Evolutionary conservation across 2,888 invertebrate species (phyloP).

Genomic region (Dimorphilus gyrociliatus): DNA sequence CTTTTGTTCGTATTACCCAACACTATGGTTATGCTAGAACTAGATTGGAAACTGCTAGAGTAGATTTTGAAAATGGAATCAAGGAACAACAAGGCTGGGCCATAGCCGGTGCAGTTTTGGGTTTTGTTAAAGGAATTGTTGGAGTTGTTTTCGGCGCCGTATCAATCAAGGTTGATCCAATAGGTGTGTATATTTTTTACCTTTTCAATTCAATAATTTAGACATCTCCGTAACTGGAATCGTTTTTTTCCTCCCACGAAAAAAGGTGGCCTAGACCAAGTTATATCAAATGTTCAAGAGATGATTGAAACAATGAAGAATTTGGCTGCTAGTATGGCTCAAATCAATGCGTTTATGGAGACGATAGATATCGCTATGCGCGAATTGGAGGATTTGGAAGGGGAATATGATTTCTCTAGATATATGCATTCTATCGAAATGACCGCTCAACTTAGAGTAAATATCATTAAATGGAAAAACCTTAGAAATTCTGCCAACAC

Average conservation of each 20-base stretch:
- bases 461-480: constrained; percentile 3
- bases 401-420: constrained; percentile 1
- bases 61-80: constrained; percentile 2
- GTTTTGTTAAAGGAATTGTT: constrained; percentile 2
- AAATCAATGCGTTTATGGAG: constrained; percentile 3
- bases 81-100: not conserved
- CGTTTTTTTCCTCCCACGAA: no score
- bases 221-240: no score
- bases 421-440: constrained; percentile 3
- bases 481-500: constrained; percentile 1
- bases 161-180: no score
- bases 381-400: not conserved
- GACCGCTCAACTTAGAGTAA: constrained; percentile 2
- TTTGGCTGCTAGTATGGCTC: constrained; percentile 2
- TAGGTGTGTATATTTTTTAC: no score
- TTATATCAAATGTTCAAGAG: constrained; percentile 2
- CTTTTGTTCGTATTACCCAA: not conserved
- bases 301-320: constrained; percentile 3
- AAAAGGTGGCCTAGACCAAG: constrained; percentile 1
- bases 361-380: constrained; percentile 1
- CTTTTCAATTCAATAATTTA: no score
- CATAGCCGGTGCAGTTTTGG: constrained; percentile 1
- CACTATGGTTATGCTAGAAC: constrained; percentile 3
- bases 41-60: not conserved
- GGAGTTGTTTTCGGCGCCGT: not conserved